Evolutionary conservation across 1,140 invertebrate genomes (phyloP), one percentile per base, ranked within the genome.

Genomic region (Drosophila seguyi): DNA sequence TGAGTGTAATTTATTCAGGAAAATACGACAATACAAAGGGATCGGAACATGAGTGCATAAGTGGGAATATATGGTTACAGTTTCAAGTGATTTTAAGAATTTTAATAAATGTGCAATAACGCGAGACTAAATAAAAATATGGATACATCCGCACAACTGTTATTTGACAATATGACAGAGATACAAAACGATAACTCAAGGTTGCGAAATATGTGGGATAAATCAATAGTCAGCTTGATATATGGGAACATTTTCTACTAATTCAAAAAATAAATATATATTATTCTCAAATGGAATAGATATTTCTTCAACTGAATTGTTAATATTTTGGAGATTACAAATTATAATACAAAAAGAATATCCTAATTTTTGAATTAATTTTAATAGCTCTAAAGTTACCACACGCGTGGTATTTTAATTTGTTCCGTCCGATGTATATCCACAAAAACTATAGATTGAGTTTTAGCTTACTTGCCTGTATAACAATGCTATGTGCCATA

Each of bases 1-100:
- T 42, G 61, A 5, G n/a, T 27, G 29, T 31, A 69, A 69, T 69
- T 69, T 69, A 69, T 69, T 69, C 61, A 67, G 38, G n/a, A 42
- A 63, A 68, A 36, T 66, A 27, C n/a, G n/a, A n/a, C n/a, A 67
- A 29, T 14, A 44, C 25, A 53, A 10, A n/a, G n/a, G 20, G 8
- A 25, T n/a, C n/a, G 29, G 31, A 53, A 36, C 20, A 34, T 18
- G 3, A 56, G 11, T 31, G 7, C 16, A 4, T 18, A 20, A 31
- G 25, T 41, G 14, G 18, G 18, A 39, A 27, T n/a, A 20, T n/a
- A 55, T 10, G 29, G 29, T 20, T 2, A 8, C 11, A 6, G 13
- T 20, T 34, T 0, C 6, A 20, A 34, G 6, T 34, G 29, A 52
- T 52, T 18, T 20, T 6, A 22, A n/a, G 8, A n/a, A 22, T 29